phyloP scores from a whole-genome alignment of 2,113 vertebrate genomes.

The Oryzias woworae region DNA sequence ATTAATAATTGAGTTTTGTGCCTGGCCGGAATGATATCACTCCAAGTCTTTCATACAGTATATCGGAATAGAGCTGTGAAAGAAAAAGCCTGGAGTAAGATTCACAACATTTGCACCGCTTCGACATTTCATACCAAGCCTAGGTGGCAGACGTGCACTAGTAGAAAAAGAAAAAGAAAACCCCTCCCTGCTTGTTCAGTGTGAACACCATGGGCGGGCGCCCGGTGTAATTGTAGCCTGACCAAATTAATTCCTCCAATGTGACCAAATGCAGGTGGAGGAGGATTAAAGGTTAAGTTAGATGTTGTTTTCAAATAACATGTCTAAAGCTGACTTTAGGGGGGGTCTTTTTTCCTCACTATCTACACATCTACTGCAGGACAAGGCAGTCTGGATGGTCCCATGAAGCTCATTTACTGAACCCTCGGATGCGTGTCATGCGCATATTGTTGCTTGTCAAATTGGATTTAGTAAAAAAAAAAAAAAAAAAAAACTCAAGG shows the following conservation, averaged over 20 bases:
- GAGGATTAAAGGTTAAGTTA: slow-evolving; percentile 1
- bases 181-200: too few relatives aligned
- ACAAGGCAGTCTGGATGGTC: slow-evolving; percentile 34
- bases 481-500: slow-evolving; percentile 25
- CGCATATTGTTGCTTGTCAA: slow-evolving; percentile 54
- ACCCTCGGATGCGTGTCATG: slow-evolving; percentile 56
- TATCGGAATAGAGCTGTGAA: too few relatives aligned
- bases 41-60: too few relatives aligned
- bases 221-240: too few relatives aligned
- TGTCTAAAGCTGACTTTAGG: slow-evolving; percentile 6
- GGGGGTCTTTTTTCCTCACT: slow-evolving; percentile 4
- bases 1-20: too few relatives aligned
- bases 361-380: slow-evolving; percentile 15
- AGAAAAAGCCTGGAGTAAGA: too few relatives aligned
- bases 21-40: too few relatives aligned
- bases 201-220: too few relatives aligned
- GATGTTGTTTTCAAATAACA: slow-evolving; percentile 15
- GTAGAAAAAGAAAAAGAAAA: too few relatives aligned
- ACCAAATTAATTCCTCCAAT: slow-evolving; percentile 7
- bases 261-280: neutral
- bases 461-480: slow-evolving; percentile 46
- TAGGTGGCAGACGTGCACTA: too few relatives aligned
- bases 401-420: slow-evolving; percentile 61
- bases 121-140: too few relatives aligned
- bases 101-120: too few relatives aligned